Evolutionary conservation across 2,113 vertebrate species (phyloP).

Genomic region (Thalassarche chlororhynchos): DNA sequence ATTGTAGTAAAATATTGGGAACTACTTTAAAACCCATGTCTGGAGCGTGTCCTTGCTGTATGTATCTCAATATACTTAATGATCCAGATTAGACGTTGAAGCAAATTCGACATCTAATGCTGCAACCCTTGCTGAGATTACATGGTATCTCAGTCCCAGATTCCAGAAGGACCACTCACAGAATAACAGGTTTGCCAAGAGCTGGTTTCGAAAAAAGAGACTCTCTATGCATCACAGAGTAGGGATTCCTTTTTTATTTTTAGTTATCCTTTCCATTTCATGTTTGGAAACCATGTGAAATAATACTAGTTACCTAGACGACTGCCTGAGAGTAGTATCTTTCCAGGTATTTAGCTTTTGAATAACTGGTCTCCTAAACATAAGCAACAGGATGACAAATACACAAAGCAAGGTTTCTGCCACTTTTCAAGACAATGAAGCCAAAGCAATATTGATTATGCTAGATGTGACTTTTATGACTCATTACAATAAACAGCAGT

Average conservation of each 20-base stretch:
- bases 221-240: background rate
- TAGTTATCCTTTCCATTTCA: background rate
- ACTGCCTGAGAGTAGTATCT: background rate
- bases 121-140: background rate
- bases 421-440: background rate
- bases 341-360: background rate
- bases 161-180: background rate
- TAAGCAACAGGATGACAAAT: background rate
- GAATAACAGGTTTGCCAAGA: background rate
- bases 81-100: background rate
- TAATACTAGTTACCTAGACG: background rate
- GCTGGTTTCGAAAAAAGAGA: background rate
- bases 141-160: background rate
- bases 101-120: background rate
- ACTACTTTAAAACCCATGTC: background rate
- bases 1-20: background rate
- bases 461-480: background rate
- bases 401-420: background rate
- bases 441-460: background rate
- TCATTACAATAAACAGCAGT: background rate
- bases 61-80: background rate
- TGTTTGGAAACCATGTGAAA: background rate
- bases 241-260: background rate
- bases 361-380: background rate
- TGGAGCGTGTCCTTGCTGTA: background rate